Evolutionary conservation across 2,888 invertebrate genomes (phyloP), one percentile per base, ranked within the genome.

Genomic region (Teleogryllus oceanicus): DNA sequence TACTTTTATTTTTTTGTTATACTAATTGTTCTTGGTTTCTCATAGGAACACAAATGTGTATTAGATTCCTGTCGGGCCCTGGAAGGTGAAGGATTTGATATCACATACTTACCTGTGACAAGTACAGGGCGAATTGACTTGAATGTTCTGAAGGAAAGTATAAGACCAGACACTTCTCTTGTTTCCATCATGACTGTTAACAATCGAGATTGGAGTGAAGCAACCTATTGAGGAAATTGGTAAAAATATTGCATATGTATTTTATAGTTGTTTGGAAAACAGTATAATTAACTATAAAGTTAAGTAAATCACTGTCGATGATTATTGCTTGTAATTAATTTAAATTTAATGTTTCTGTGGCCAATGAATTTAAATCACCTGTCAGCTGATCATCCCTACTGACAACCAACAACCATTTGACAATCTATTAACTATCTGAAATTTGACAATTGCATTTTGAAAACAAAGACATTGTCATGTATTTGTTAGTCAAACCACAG

Each of bases 131-230:
- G 98, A 37, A 92, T 99, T 83, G 92, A 93, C 85, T 85, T 99
- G 83, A 89, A 94, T 86, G 90, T 93, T 79, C 88, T 99, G 78
- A 95, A 97, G 85, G 89, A 91, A 82, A 90, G 94, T 0, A 92
- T 99, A 13, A 94, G 94, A 49, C 93, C 96, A 11, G 94, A 98
- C 84, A 99, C 99, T 11, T 93, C 94, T 78, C 88, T 99, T 75
- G 97, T 99, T 2, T 98, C 99, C 2, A 91, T 99, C 78, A 99
- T 99, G 99, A 90, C 94, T 24, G 95, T 99, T 1, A 99, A 99
- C 88, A 99, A 99, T 90, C n/a, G 99, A 99, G 90, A 99, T 99
- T 86, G 99, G 98, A 82, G 98, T 99, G 0, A 91, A 89, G 85
- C 99, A 99, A 87, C 99, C 98, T 1, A 89, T 99, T 76, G 87